These are phyloP conservation scores for Lampris megalopsis DNA, from an alignment of 2,113 vertebrate species.

Conservation along the genomic window DNA sequence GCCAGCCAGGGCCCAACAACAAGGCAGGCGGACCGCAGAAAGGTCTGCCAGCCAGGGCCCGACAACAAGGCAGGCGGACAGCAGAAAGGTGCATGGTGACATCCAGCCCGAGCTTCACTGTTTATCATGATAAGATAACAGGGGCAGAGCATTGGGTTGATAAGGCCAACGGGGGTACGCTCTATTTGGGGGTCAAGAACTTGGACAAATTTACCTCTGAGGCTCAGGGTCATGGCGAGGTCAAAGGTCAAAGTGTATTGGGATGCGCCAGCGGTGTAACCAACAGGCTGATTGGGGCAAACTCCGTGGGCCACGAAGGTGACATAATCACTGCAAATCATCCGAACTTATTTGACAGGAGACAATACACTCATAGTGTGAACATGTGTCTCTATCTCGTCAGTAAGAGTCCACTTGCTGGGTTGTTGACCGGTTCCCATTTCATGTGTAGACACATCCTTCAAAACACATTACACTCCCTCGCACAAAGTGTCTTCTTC, in stretches of 20 bases:
- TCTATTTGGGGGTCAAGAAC: constrained; percentile 64
- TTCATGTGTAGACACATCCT: too few species aligned
- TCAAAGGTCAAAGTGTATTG: constrained; percentile 45
- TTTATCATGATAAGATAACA: constrained; percentile 79
- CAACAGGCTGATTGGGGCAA: constrained; percentile 41
- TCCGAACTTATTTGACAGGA: neutral
- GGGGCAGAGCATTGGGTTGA: constrained; percentile 68
- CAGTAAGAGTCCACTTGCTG: too few species aligned
- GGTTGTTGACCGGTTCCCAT: too few species aligned
- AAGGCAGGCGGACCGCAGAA: constrained; percentile 2
- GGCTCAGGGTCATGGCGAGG: constrained; percentile 39
- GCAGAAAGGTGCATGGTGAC: constrained; percentile 68
- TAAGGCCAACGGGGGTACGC: constrained; percentile 52
- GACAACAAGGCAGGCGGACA: constrained; percentile 55
- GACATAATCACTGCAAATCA: neutral
- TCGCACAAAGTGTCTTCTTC: too few species aligned
- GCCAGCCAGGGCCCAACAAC: too few species aligned
- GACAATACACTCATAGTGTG: neutral
- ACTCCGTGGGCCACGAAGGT: constrained; percentile 23
- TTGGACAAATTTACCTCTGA: constrained; percentile 58
- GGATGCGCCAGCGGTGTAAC: constrained; percentile 43
- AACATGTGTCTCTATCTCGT: neutral
- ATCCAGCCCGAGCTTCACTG: constrained; percentile 56
- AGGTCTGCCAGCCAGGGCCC: constrained; percentile 33
- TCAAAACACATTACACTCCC: too few species aligned